Evolutionary conservation across 2,888 invertebrate genomes (phyloP).

Genomic region (Amiota communis): DNA sequence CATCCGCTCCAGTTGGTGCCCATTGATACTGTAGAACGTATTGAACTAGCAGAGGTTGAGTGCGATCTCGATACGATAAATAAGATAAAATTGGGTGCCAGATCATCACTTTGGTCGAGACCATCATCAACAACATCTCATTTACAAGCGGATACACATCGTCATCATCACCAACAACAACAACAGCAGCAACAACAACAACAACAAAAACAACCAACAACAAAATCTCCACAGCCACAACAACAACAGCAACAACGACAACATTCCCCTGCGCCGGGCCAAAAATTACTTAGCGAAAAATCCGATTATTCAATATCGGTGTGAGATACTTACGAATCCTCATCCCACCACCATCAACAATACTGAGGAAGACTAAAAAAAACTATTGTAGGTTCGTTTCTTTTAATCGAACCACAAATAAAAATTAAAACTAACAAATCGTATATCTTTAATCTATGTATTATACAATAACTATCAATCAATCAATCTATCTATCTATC

Average conservation of each 20-base stretch:
- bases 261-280: conserved; percentile 71
- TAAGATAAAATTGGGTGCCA: conserved; percentile 81
- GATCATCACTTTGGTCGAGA: conserved; percentile 82
- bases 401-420: no score
- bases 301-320: conserved; percentile 85
- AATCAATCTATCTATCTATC: no score
- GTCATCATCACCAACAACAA: conserved; percentile 56
- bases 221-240: conserved; percentile 75
- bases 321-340: conserved; percentile 9
- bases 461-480: no score
- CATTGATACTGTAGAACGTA: conserved; percentile 70
- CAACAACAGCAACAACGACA: conserved; percentile 66
- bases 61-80: conserved; percentile 84
- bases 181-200: conserved; percentile 54
- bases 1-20: conserved; percentile 76
- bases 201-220: conserved; percentile 76
- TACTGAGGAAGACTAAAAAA: no score
- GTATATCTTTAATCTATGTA: no score
- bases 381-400: no score
- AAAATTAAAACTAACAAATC: no score
- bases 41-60: conserved; percentile 81
- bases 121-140: conserved; percentile 73
- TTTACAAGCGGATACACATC: conserved; percentile 66
- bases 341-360: background rate
- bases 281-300: conserved; percentile 76